Evolutionary conservation across 2,113 vertebrate genomes (phyloP).

Genomic region (Marmota flaviventris): DNA sequence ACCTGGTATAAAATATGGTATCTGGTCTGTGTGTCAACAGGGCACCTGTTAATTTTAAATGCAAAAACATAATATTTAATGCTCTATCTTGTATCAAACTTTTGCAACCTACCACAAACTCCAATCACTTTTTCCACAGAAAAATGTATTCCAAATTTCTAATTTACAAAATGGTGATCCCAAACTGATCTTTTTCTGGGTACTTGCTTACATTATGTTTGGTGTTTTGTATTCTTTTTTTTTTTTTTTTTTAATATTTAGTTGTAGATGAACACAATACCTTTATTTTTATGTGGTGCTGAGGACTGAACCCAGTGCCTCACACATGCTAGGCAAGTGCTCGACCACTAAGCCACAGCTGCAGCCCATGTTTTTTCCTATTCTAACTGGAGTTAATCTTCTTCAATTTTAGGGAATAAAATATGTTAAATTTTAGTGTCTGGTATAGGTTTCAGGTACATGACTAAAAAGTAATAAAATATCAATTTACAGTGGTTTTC

Average conservation of each 20-base stretch:
- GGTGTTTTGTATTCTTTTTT: neutral
- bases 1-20: neutral
- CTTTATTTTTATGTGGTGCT: too few species aligned
- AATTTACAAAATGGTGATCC: neutral
- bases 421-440: neutral
- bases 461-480: neutral
- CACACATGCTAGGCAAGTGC: too few species aligned
- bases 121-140: neutral
- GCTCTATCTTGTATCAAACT: neutral
- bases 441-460: neutral
- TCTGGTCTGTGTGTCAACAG: neutral
- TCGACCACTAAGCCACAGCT: too few species aligned
- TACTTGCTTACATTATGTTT: neutral
- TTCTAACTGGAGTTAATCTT: neutral
- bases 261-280: too few species aligned
- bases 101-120: neutral
- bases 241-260: too few species aligned
- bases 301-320: too few species aligned
- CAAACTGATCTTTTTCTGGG: neutral
- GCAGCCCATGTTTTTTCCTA: neutral
- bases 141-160: neutral
- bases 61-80: neutral
- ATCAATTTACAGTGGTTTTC: neutral
- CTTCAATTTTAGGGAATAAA: neutral
- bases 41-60: neutral